Conservation (phyloP, 2,113 vertebrate genomes). For the Lycaon pictus region DNA sequence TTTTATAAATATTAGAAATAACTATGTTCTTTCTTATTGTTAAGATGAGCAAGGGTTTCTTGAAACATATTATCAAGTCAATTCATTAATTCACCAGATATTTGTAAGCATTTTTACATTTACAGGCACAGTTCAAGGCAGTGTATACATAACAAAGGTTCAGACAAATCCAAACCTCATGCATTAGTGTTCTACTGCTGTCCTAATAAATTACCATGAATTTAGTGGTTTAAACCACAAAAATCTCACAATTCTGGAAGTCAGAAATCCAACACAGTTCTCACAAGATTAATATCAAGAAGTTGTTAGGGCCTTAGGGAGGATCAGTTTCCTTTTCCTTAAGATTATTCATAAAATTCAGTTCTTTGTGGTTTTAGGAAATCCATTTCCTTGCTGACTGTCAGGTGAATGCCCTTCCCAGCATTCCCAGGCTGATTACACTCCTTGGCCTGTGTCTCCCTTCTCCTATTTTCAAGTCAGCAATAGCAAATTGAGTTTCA, state of each 20-base stretch:
- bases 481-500: not conserved
- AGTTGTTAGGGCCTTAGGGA: not conserved
- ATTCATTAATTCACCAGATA: not conserved
- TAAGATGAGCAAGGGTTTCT: not conserved
- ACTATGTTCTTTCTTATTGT: not conserved
- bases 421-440: not conserved
- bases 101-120: not conserved
- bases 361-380: not conserved
- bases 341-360: not conserved
- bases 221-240: not conserved
- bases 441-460: not conserved
- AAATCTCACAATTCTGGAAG: not conserved
- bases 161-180: not conserved
- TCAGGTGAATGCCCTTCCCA: not conserved
- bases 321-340: not conserved
- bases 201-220: not conserved
- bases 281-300: not conserved
- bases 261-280: not conserved
- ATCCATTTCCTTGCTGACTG: not conserved
- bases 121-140: not conserved
- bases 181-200: not conserved
- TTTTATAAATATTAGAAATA: slow-evolving; percentile 46
- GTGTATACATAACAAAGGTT: not conserved
- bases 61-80: not conserved
- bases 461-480: not conserved